Percentiles rank a stretch among this genome's conserved stretches.
These are phyloP conservation scores for Simalia tracyae DNA, from an alignment of 2,797 vertebrate genomes.

Conservation along the genomic window DNA sequence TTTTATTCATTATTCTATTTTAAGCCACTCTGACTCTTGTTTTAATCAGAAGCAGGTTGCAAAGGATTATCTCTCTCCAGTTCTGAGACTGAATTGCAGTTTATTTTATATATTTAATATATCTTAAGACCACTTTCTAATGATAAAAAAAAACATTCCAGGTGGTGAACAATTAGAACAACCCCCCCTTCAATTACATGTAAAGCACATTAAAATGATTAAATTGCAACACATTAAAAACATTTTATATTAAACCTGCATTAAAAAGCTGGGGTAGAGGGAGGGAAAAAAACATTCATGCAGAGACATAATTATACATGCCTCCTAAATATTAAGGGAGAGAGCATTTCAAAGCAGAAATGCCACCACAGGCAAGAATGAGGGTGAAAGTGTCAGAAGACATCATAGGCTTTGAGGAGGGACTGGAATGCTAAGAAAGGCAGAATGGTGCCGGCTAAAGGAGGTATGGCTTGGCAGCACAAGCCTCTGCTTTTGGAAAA, in stretches of 20 bases:
- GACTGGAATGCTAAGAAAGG: neutral
- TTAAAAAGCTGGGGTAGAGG: neutral
- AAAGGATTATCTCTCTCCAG: neutral
- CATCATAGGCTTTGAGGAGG: neutral
- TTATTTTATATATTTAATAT: neutral
- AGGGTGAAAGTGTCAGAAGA: neutral
- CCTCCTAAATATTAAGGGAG: neutral
- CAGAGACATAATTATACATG: neutral
- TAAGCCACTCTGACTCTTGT: neutral
- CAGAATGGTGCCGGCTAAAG: neutral
- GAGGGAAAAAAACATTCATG: neutral
- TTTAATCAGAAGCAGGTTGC: neutral
- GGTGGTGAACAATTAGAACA: neutral
- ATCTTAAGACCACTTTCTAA: neutral
- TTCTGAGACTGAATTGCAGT: neutral
- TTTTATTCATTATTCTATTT: neutral
- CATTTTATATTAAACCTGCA: neutral
- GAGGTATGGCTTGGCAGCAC: neutral
- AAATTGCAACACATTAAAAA: neutral
- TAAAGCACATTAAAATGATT: neutral
- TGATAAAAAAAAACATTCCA: neutral
- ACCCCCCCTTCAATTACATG: neutral
- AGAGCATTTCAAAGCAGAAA: neutral
- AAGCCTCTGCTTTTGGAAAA: neutral
- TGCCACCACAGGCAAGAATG: neutral